Evolutionary conservation across 2,113 vertebrate genomes (phyloP).

Genomic region (Sinocyclocheilus rhinocerous): DNA sequence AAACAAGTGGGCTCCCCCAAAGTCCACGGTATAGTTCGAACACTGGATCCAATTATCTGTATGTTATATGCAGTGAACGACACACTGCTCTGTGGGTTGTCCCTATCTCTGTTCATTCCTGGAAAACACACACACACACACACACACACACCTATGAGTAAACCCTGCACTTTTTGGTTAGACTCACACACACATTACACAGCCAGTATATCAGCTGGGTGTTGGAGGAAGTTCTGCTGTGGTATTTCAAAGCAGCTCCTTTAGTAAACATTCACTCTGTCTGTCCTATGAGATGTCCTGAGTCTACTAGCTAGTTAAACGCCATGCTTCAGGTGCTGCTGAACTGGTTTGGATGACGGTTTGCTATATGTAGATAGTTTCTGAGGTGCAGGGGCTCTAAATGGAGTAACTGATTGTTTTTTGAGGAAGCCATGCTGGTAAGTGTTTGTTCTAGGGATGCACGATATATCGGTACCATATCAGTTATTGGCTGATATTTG

Average conservation of each 20-base stretch:
- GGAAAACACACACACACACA: not conserved
- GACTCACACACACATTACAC: not conserved
- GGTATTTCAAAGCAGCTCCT: constrained; percentile 51
- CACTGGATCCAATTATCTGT: not conserved
- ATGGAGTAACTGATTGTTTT: not conserved
- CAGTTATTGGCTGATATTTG: not conserved
- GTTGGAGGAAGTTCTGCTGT: constrained; percentile 43
- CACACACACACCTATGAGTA: not conserved
- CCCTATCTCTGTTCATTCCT: not conserved
- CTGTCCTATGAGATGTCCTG: not conserved
- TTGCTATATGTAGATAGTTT: not conserved
- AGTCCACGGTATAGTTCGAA: too few species aligned
- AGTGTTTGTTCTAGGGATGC: constrained; percentile 1
- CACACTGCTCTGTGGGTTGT: constrained; percentile 12
- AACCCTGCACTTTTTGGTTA: not conserved
- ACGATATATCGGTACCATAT: not conserved
- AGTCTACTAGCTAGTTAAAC: not conserved
- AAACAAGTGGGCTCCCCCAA: too few species aligned
- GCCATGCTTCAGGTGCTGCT: not conserved
- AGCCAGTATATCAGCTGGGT: constrained; percentile 33
- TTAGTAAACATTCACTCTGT: constrained; percentile 52
- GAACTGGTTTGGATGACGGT: not conserved
- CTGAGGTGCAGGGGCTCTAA: not conserved
- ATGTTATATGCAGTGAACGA: not conserved
- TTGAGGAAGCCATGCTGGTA: not conserved